Evolutionary conservation across 1,140 invertebrate species (phyloP), one percentile per base, ranked within the genome.

Genomic region (Scaptomyza montana): DNA sequence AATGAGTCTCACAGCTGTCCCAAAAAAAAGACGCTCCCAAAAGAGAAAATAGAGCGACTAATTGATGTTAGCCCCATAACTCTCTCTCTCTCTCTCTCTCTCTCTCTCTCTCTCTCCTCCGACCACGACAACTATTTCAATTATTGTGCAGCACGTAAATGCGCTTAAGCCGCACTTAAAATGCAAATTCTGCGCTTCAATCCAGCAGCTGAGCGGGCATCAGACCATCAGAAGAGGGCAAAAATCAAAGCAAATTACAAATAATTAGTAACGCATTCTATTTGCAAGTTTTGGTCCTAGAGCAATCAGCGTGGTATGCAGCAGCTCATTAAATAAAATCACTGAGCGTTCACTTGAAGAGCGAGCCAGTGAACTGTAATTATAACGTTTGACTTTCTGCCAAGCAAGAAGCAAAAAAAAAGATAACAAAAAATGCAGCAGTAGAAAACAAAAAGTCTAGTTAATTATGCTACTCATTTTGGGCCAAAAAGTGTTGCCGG

Each of bases 211-310:
- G 49, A 36, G 28, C 21, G 21, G 2, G 21, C 21, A 25, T 25
- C 21, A 25, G 21, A 25, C 21, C 21, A 25, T 6, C 45, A 46
- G 68, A 12, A 43, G 33, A 33, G 57, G 12, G 36, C 55, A 51
- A 62, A 76, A 86, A 86, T 87, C 84, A 82, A 89, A 78, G 84
- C 36, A 70, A 82, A 87, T 89, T 87, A 69, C 72, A 87, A 78
- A 77, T 89, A 89, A 87, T 87, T 87, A 77, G 78, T 70, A 82
- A 78, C 67, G 67, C 75, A 76, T 66, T 73, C 64, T 60, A 65
- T 61, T 59, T 50, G 59, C 60, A 59, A 51, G 36, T 60, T 36
- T 36, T 36, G 21, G 59, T 25, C 21, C 21, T 25, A 25, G 1
- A 25, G 21, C 21, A 25, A 25, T 25, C 2, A 25, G 54, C 69